Evolutionary conservation across 1,140 invertebrate species (phyloP), one percentile per base, ranked within the genome.

Genomic region (Conopomorpha cramerella): DNA sequence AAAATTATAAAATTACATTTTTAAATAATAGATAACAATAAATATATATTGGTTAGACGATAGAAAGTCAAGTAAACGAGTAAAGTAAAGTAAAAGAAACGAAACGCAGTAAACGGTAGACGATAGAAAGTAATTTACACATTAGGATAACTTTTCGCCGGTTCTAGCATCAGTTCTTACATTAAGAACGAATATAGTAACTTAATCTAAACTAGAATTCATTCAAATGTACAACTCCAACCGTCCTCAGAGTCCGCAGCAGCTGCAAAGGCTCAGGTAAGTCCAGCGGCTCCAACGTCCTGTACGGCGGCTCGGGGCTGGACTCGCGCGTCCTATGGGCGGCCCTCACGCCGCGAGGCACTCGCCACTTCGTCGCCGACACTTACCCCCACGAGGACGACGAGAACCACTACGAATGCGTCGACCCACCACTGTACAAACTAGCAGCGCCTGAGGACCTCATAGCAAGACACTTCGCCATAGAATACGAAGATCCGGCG

Each of bases 291-390:
- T 67, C 67, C 11, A 71, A 67, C 30, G 64, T 62, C 0, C 35
- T 72, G 1, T 72, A 72, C 35, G 71, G 71, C 2, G 67, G 70
- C 25, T 62, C 71, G 2, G 71, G 65, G 3, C 66, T 81, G 0
- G 83, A 86, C 55, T 84, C 84, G 3, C 72, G 87, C n/a, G 85
- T 90, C 11, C 82, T 92, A 15, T 93, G 90, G 90, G 90, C 91
- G 1, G 89, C 90, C 0, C 67, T 93, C 4, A 92, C 90, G 2
- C 90, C 91, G 0, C 79, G 89, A 11, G 90, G 90, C 12, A 91
- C 89, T 0, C 80, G 80, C 34, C 84, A 86, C 51, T 87, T 86
- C 46, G 82, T 86, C 19, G 82, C 84, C 2, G 84, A 86, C 55
- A 81, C 77, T 3, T 82, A 82, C 51, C 81, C 68, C 2, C 72